phyloP scores from a whole-genome alignment of 2,888 invertebrate genomes.

The Mactromeris polynyma region DNA sequence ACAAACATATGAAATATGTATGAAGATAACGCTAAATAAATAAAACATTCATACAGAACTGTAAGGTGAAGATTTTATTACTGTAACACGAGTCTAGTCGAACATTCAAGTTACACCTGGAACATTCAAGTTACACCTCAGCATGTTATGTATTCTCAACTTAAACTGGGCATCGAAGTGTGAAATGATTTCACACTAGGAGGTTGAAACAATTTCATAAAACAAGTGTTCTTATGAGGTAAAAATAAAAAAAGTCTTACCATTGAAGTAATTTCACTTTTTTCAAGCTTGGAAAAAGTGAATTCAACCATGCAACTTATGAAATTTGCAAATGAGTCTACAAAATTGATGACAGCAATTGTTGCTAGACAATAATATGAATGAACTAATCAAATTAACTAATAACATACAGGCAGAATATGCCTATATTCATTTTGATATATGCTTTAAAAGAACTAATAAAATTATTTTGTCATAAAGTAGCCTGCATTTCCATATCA shows the following conservation, averaged over 20 bases:
- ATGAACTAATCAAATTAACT: too few species aligned
- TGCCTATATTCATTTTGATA: too few species aligned
- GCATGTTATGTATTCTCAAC: neutral
- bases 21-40: neutral
- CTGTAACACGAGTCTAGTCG: neutral
- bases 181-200: slow-evolving; percentile 13
- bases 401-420: too few species aligned
- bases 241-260: neutral
- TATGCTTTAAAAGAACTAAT: too few species aligned
- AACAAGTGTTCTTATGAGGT: neutral
- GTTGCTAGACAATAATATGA: too few species aligned
- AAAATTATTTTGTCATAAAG: too few species aligned
- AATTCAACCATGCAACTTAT: too few species aligned
- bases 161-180: neutral
- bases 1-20: neutral
- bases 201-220: neutral
- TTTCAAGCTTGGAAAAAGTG: too few species aligned
- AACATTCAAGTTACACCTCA: neutral
- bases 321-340: too few species aligned
- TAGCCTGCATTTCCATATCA: too few species aligned
- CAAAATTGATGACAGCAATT: too few species aligned
- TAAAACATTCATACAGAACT: neutral
- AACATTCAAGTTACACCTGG: neutral
- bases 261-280: too few species aligned
- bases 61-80: neutral